Conservation (phyloP, 2,113 vertebrate genomes). For the Labrus mixtus region DNA sequence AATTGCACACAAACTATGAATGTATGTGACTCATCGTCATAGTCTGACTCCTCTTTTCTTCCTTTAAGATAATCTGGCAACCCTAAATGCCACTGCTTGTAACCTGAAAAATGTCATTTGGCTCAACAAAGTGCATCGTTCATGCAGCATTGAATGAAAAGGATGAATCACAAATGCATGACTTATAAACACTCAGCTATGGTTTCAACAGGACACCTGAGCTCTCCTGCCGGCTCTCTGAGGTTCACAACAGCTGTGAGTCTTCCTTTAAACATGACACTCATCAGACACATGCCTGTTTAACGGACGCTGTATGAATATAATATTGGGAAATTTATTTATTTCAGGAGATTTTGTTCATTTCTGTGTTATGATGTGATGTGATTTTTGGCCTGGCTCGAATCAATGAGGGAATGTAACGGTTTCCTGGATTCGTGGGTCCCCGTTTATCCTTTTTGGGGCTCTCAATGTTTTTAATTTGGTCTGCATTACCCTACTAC, state of each 20-base stretch:
- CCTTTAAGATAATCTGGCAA: slow-evolving; percentile 53
- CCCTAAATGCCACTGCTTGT: slow-evolving; percentile 54
- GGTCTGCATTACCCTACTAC: no score
- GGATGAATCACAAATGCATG: slow-evolving; percentile 37
- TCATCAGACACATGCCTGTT: neutral
- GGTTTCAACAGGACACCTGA: slow-evolving; percentile 36
- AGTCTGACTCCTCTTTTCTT: slow-evolving; percentile 46
- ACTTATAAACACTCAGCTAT: slow-evolving; percentile 19
- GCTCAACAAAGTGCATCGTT: slow-evolving; percentile 41
- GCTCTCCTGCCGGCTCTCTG: slow-evolving; percentile 15
- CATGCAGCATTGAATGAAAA: slow-evolving; percentile 41
- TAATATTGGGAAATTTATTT: neutral
- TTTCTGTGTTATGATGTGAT: neutral
- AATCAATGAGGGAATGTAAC: no score
- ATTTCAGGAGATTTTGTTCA: no score
- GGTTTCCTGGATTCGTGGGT: no score
- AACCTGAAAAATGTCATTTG: slow-evolving; percentile 41
- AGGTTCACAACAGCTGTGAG: slow-evolving; percentile 21
- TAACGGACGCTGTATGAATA: neutral
- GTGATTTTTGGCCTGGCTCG: neutral
- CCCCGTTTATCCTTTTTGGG: no score
- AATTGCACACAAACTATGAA: slow-evolving; percentile 28
- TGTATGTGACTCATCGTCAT: slow-evolving; percentile 49
- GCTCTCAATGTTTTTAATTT: no score
- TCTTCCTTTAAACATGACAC: neutral